Conservation (phyloP, 2,113 vertebrate genomes). For the Pterocles gutturalis region DNA sequence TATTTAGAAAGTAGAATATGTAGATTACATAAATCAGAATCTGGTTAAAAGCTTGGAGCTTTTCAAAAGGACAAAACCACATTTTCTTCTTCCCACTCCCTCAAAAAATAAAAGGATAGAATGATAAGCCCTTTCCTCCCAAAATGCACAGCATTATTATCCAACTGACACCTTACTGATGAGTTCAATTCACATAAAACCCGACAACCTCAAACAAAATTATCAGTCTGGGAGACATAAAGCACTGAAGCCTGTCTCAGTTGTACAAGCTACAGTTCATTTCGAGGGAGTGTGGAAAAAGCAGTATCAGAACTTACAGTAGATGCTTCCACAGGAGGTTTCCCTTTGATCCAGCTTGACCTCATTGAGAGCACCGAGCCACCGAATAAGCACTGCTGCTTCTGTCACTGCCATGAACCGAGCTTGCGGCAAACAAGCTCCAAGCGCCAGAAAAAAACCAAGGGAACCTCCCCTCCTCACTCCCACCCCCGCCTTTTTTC, state of each 20-base stretch:
- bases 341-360: constrained; percentile 78
- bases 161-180: background rate
- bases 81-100: background rate
- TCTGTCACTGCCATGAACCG: background rate
- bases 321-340: constrained; percentile 64
- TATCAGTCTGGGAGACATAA: background rate
- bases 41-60: constrained; percentile 4
- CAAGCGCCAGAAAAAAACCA: background rate
- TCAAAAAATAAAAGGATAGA: background rate
- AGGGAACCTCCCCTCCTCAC: constrained; percentile 5
- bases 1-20: constrained; percentile 6
- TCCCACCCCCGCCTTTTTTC: background rate
- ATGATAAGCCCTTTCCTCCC: background rate
- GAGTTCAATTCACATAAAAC: background rate
- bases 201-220: background rate
- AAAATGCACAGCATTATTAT: background rate
- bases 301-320: constrained; percentile 62
- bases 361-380: constrained; percentile 72
- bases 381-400: background rate
- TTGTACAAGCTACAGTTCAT: background rate
- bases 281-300: background rate
- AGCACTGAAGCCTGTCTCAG: background rate
- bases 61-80: constrained; percentile 13
- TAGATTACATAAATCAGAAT: constrained; percentile 43
- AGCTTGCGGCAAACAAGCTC: background rate